These are phyloP conservation scores for Drosophila rubida DNA, from an alignment of 2,888 invertebrate genomes.

Conservation along the genomic window DNA sequence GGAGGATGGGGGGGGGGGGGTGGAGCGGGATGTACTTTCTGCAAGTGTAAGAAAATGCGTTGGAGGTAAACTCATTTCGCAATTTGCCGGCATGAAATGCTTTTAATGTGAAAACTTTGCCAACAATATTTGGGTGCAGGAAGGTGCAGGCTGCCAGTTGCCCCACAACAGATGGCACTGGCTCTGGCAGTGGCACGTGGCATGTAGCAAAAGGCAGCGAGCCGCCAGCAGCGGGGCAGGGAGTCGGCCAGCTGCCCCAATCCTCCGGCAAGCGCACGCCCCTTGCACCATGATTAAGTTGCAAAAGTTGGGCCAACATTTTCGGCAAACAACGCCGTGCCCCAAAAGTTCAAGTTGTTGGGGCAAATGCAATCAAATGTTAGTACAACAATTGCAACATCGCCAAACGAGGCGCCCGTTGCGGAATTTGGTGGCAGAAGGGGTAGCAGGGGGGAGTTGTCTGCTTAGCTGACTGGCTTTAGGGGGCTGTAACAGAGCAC, in stretches of 20 bases:
- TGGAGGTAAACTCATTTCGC: constrained; percentile 56
- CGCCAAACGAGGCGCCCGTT: neutral
- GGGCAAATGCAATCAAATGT: constrained; percentile 73
- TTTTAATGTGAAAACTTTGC: constrained; percentile 75
- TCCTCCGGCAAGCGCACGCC: constrained; percentile 23
- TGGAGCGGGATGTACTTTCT: neutral
- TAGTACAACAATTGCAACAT: constrained; percentile 65
- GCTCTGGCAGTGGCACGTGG: constrained; percentile 61
- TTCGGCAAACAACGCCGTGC: constrained; percentile 51
- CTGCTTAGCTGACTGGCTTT: neutral
- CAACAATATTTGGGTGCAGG: constrained; percentile 40
- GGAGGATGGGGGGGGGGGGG: neutral
- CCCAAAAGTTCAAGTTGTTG: constrained; percentile 57
- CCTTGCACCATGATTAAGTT: constrained; percentile 68
- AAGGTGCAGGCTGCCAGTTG: constrained; percentile 30
- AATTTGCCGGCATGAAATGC: constrained; percentile 72
- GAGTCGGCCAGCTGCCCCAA: constrained; percentile 40
- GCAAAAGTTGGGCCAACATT: constrained; percentile 68
- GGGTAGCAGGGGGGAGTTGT: neutral
- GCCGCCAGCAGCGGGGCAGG: neutral
- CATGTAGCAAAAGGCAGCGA: constrained; percentile 2
- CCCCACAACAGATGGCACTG: constrained; percentile 59
- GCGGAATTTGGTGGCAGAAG: neutral
- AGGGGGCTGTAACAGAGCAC: constrained; percentile 28
- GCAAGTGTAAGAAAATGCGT: constrained; percentile 50